These are phyloP conservation scores for Autographa pulchrina DNA, from an alignment of 2,888 invertebrate genomes.

Conservation along the genomic window DNA sequence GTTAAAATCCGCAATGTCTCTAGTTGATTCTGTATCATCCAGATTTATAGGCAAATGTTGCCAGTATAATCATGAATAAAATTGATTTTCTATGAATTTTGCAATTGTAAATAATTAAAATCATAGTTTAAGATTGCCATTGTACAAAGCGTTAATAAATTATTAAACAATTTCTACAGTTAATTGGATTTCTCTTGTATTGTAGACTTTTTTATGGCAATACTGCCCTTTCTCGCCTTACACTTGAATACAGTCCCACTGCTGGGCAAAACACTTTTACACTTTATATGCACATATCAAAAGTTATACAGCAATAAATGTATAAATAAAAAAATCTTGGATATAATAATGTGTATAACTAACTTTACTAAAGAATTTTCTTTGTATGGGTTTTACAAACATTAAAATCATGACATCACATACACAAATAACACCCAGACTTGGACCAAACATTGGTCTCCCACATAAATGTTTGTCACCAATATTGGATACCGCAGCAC, in stretches of 20 bases:
- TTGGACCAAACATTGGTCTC: too few relatives aligned
- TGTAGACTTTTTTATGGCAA: neutral
- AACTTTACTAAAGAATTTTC: too few relatives aligned
- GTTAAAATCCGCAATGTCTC: neutral
- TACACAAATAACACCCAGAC: too few relatives aligned
- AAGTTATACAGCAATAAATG: too few relatives aligned
- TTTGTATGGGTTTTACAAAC: too few relatives aligned
- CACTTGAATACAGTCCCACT: neutral
- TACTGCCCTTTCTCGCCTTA: neutral
- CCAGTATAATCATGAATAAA: neutral
- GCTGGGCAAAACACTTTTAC: neutral
- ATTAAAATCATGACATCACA: too few relatives aligned
- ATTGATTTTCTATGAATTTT: neutral
- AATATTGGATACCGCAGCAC: too few relatives aligned
- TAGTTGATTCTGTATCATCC: neutral
- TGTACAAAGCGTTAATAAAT: conserved; percentile 3
- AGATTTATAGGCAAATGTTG: neutral
- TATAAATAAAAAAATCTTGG: too few relatives aligned
- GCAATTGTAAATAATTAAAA: neutral
- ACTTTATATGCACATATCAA: neutral
- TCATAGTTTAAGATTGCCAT: conserved; percentile 3
- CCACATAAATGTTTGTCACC: too few relatives aligned
- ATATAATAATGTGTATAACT: too few relatives aligned
- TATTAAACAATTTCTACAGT: neutral
- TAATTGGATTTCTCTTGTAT: neutral